Conservation (phyloP, 2,888 invertebrate species). For the Polydrusus tereticollis region DNA sequence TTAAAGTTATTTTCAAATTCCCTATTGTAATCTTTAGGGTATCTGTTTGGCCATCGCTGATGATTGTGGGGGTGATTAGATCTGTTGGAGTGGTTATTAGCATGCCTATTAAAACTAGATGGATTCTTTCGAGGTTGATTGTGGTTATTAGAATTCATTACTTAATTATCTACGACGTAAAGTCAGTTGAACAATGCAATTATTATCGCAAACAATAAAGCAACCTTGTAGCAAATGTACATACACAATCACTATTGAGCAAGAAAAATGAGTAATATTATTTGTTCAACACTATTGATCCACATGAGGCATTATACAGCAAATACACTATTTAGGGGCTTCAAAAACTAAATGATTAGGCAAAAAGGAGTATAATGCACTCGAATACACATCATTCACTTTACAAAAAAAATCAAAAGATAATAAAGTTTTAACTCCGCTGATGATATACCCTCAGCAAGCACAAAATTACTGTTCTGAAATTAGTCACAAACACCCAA, state of each 20-base stretch:
- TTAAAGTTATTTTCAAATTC: conserved; percentile 66
- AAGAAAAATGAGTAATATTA: conserved; percentile 63
- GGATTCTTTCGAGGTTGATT: conserved; percentile 65
- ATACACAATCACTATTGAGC: conserved; percentile 61
- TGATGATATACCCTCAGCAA: conserved; percentile 52
- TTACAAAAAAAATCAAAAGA: conserved; percentile 42
- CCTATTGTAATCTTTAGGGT: conserved; percentile 65
- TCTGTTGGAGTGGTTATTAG: conserved; percentile 63
- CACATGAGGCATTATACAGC: conserved; percentile 59
- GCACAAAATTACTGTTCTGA: conserved; percentile 56
- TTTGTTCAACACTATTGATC: conserved; percentile 65
- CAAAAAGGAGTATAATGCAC: conserved; percentile 20
- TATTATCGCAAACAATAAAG: conserved; percentile 50
- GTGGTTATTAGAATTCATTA: conserved; percentile 67
- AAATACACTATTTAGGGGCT: conserved; percentile 15
- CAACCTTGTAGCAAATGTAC: conserved; percentile 56
- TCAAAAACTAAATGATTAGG: conserved; percentile 20
- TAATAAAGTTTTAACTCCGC: conserved; percentile 50
- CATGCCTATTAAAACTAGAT: conserved; percentile 64
- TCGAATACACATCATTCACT: conserved; percentile 48
- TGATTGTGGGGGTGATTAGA: conserved; percentile 64
- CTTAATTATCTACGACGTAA: conserved; percentile 51
- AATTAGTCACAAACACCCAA: conserved; percentile 61
- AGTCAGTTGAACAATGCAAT: conserved; percentile 48
- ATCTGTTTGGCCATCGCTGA: conserved; percentile 66